These are phyloP conservation scores for Troides aeacus DNA, from an alignment of 2,888 invertebrate genomes.

Conservation along the genomic window DNA sequence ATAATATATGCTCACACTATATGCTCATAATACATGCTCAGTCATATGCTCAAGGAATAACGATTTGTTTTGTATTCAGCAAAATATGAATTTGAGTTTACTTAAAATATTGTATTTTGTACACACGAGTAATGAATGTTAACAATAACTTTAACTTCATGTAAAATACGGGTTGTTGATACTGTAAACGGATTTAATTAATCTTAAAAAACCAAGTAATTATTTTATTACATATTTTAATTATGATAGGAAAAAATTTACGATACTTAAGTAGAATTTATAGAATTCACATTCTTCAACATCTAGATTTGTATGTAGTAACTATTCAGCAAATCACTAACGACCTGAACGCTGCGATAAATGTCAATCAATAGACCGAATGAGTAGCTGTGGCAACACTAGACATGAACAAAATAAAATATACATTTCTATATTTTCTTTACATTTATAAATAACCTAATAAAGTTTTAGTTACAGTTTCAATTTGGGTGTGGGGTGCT, in stretches of 20 bases:
- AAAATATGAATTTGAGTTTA: not conserved
- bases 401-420: not conserved
- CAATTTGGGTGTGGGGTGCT: constrained; percentile 10
- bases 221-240: too few relatives aligned
- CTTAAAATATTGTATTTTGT: too few relatives aligned
- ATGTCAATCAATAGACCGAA: constrained; percentile 11
- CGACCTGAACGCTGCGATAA: constrained; percentile 2
- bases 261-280: not conserved
- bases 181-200: not conserved
- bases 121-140: not conserved
- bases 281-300: not conserved
- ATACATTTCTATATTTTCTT: not conserved
- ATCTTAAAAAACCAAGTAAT: too few relatives aligned
- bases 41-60: too few relatives aligned
- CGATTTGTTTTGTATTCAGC: not conserved
- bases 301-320: not conserved
- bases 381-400: not conserved
- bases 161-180: not conserved
- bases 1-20: too few relatives aligned
- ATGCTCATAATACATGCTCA: too few relatives aligned
- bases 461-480: not conserved
- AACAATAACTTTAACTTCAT: not conserved
- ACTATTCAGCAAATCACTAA: constrained; percentile 7
- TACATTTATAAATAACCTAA: not conserved
- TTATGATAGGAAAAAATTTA: too few relatives aligned